A percentile compares a stretch with the other conserved stretches of the same genome.
Evolutionary conservation across 2,888 invertebrate species (phyloP).

Genomic region (Labia minor): DNA sequence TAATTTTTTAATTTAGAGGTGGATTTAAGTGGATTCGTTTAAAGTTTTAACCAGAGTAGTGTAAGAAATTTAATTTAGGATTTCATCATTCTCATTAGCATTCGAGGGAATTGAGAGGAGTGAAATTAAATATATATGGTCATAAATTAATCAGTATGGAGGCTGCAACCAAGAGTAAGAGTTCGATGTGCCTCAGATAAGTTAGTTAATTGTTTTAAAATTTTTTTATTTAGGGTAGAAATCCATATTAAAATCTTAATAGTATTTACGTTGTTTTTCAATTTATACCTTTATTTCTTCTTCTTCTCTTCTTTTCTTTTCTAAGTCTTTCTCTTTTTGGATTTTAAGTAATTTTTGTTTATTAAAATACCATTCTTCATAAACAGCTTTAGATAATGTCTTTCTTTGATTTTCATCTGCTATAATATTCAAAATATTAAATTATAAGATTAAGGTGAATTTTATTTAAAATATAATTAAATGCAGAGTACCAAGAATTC

Average conservation of each 20-base stretch:
- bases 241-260: no score
- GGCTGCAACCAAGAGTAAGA: no score
- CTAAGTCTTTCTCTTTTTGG: slow-evolving; percentile 15
- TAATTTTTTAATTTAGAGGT: no score
- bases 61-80: not conserved
- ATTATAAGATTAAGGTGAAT: not conserved
- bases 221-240: no score
- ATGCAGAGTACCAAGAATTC: not conserved
- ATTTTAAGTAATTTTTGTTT: slow-evolving; percentile 21
- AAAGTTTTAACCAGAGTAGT: not conserved
- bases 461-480: slow-evolving; percentile 16
- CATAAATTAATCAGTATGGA: no score
- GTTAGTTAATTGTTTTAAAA: no score
- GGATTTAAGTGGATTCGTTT: not conserved
- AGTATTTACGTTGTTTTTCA: no score
- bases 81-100: no score
- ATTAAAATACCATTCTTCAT: slow-evolving; percentile 26
- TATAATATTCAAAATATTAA: no score
- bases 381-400: slow-evolving; percentile 23
- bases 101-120: no score
- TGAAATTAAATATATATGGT: no score
- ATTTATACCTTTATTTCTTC: slow-evolving; percentile 17
- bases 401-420: slow-evolving; percentile 21
- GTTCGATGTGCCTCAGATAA: no score
- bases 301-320: slow-evolving; percentile 19